Evolutionary conservation across 2,797 vertebrate genomes (phyloP).

Genomic region (Pelodytes ibericus): DNA sequence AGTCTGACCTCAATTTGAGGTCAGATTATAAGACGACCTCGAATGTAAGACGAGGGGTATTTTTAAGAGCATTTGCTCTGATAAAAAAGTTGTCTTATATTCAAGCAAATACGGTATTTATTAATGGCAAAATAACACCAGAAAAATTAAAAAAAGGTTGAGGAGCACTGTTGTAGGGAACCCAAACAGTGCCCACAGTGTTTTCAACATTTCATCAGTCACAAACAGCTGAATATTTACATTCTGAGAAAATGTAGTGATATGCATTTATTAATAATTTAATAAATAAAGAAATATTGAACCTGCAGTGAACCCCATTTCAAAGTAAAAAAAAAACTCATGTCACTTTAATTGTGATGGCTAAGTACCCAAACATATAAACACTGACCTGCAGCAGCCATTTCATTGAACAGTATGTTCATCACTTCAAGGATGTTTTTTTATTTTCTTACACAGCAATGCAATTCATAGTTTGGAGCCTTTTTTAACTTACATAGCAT

Average conservation of each 20-base stretch:
- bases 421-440: slow-evolving; percentile 27
- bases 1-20: too few relatives aligned
- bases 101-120: too few relatives aligned
- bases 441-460: slow-evolving; percentile 39
- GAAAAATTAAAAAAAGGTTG: too few relatives aligned
- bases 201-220: background rate
- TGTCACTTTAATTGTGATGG: slow-evolving; percentile 40
- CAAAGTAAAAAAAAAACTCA: too few relatives aligned
- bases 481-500: slow-evolving; percentile 36
- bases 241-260: slow-evolving; percentile 33
- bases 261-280: slow-evolving; percentile 7
- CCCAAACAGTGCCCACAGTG: too few relatives aligned
- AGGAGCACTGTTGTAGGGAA: too few relatives aligned
- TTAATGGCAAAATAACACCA: too few relatives aligned
- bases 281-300: slow-evolving; percentile 33
- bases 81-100: too few relatives aligned
- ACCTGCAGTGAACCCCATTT: slow-evolving; percentile 46
- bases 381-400: slow-evolving; percentile 26
- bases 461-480: slow-evolving; percentile 44
- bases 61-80: too few relatives aligned
- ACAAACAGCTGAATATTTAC: background rate
- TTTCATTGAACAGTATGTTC: slow-evolving; percentile 31
- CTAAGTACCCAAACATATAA: slow-evolving; percentile 39
- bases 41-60: too few relatives aligned
- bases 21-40: too few relatives aligned